A percentile compares a stretch with the other conserved stretches of the same genome.
Conservation (phyloP, 1,140 invertebrate genomes). For the Diprion similis region DNA sequence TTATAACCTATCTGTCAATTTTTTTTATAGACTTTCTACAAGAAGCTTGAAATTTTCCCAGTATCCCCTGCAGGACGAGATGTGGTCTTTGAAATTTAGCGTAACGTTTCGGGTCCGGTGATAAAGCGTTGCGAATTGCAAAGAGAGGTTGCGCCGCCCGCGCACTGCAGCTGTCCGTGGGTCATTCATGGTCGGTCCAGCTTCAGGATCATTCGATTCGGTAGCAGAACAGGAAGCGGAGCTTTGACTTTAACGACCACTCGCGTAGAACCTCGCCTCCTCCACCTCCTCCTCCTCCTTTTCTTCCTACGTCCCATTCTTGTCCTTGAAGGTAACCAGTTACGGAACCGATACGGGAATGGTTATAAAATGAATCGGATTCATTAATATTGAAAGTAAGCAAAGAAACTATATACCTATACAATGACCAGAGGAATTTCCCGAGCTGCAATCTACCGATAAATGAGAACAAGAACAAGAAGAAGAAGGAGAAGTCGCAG, state of each 20-base stretch:
- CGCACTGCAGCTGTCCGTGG: background rate
- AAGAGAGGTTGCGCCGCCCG: background rate
- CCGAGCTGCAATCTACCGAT: conserved; percentile 36
- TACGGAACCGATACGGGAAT: background rate
- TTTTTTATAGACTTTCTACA: too few relatives aligned
- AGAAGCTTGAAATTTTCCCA: too few relatives aligned
- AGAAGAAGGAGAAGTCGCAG: background rate
- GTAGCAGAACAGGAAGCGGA: background rate
- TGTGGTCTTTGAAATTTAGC: too few relatives aligned
- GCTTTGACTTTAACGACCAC: background rate
- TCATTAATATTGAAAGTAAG: background rate
- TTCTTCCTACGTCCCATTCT: background rate
- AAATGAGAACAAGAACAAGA: conserved; percentile 21
- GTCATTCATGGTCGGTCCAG: too few relatives aligned
- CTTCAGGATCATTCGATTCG: background rate
- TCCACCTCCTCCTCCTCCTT: too few relatives aligned
- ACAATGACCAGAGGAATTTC: background rate
- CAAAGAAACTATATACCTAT: background rate
- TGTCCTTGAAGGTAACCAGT: background rate
- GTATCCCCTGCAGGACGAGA: too few relatives aligned
- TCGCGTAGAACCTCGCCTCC: too few relatives aligned
- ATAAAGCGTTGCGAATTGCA: background rate
- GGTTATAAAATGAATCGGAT: background rate
- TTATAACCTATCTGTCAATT: too few relatives aligned
- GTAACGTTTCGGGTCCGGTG: background rate